phyloP scores from a whole-genome alignment of 2,888 invertebrate species.

The Cyclophora punctaria region DNA sequence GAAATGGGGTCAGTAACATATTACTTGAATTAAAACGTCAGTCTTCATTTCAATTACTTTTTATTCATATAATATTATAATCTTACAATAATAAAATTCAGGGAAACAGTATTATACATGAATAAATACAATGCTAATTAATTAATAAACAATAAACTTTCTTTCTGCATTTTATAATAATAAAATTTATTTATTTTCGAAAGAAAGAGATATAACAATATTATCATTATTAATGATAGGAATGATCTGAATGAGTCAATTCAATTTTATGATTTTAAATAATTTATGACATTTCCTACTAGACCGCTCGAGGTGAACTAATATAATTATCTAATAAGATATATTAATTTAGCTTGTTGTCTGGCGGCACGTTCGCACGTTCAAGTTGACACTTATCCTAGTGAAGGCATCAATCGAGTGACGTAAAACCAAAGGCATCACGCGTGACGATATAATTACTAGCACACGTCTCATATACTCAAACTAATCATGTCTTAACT shows the following conservation, averaged over 20 bases:
- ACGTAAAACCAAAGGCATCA: constrained; percentile 37
- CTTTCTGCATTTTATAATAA: constrained; percentile 49
- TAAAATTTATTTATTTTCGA: constrained; percentile 44
- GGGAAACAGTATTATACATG: constrained; percentile 73
- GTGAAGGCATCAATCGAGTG: constrained; percentile 61
- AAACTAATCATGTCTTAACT: constrained; percentile 61
- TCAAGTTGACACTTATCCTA: constrained; percentile 32
- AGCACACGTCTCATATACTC: constrained; percentile 37
- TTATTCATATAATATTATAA: constrained; percentile 62
- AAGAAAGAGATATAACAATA: constrained; percentile 52
- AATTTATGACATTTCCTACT: background rate
- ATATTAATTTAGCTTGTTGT: background rate
- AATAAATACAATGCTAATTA: constrained; percentile 72
- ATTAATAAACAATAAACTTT: constrained; percentile 59
- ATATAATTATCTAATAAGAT: background rate
- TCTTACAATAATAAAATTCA: constrained; percentile 73
- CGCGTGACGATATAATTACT: constrained; percentile 40
- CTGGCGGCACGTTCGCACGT: no score
- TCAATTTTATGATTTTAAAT: no score
- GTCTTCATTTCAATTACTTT: constrained; percentile 28
- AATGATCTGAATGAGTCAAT: constrained; percentile 63
- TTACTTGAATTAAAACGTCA: no score
- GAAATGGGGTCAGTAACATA: no score
- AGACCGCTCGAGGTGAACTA: background rate
- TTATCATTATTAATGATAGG: constrained; percentile 51